Percentiles rank a stretch among this genome's conserved stretches.
Conservation (phyloP, 2,113 vertebrate species). For the Anser brachyrhynchus region DNA sequence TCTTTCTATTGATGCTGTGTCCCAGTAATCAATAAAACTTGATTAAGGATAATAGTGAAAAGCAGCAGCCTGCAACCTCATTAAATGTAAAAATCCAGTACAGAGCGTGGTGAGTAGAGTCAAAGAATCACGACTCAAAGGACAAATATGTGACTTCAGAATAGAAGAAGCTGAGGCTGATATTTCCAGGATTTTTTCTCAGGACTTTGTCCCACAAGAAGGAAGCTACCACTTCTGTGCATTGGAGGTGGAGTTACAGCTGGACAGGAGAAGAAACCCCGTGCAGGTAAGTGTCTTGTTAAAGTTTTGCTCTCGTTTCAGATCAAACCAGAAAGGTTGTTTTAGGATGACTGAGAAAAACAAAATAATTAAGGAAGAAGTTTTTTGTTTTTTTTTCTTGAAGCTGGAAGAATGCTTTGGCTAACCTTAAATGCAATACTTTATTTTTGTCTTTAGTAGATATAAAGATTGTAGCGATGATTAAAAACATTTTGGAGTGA, state of each 20-base stretch:
- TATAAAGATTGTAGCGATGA: background rate
- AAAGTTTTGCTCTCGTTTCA: background rate
- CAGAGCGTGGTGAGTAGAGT: background rate
- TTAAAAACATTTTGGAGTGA: background rate
- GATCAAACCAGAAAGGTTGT: background rate
- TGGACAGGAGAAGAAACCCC: background rate
- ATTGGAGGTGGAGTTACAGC: background rate
- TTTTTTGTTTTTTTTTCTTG: no score
- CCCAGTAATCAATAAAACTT: slow-evolving; percentile 36
- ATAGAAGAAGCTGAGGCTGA: background rate
- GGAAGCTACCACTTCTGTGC: background rate
- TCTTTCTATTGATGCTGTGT: background rate
- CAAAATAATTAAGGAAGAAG: background rate
- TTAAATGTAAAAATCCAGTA: slow-evolving; percentile 33
- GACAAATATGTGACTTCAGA: background rate
- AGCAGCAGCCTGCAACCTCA: slow-evolving; percentile 38
- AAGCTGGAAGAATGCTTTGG: background rate
- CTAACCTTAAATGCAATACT: background rate
- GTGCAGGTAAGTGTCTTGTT: background rate
- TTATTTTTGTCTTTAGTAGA: background rate
- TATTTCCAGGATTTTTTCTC: background rate
- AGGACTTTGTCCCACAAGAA: background rate
- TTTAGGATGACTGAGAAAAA: background rate
- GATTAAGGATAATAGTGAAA: slow-evolving; percentile 40
- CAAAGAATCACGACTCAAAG: background rate